Base-by-base conservation (phyloP, 2,113 vertebrate genomes). In the Brachyhypopomus gauderio region DNA sequence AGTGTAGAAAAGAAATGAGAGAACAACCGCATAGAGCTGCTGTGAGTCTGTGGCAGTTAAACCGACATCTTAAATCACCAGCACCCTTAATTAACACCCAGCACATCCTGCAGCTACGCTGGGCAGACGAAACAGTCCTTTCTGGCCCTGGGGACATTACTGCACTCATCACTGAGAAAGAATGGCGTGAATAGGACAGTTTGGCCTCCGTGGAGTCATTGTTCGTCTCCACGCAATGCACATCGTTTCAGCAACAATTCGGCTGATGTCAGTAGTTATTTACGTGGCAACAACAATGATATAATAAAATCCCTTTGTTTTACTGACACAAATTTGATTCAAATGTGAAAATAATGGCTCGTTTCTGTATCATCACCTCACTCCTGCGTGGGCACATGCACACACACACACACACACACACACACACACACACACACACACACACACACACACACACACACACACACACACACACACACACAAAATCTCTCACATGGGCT, bases 31-130 rank as follows among this genome's bases (percentile, higher is more conserved):
- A 63, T 30, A 25, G 62, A 48, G 52, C 80, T 77, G 77, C 66
- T 85, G 80, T 45, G 36, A 66, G 70, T 67, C 77, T 79, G 25
- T 0, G 36, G 77, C 74, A 71, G 67, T 83, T 83, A 83, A 85
- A 72, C 72, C 79, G 84, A 80, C 72, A 83, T 77, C 84, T 78
- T 85, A 85, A 85, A 85, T 80, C 80, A 83, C 30, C 3, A 7
- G 30, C 69, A 52, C 52, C 80, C 23, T 41, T 85, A 83, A 85
- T 85, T 79, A 85, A 77, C 77, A 67, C 80, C 78, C 77, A 36
- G 59, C 17, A 48, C 52, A 67, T 66, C 66, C 34, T 45, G 72
- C 59, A 52, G 80, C 72, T 82, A 73, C 70, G 23, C n/a, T 25
- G 55, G 12, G 59, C 77, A 63, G 76, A 76, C 41, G 77, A 64